Conservation (phyloP, 2,888 invertebrate genomes). For the Magallana nippona region DNA sequence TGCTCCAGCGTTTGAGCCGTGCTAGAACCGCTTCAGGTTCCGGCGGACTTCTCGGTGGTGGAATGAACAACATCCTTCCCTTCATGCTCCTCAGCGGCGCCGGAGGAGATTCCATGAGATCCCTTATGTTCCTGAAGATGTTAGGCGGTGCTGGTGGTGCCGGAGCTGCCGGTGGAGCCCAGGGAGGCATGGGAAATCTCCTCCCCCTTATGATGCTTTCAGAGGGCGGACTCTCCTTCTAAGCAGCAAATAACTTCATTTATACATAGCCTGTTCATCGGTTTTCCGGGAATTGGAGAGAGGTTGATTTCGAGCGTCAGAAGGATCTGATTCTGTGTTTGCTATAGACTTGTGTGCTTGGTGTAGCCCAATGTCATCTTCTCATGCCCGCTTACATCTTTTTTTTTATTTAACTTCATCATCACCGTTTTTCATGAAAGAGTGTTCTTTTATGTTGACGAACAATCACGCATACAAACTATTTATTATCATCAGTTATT, state of each 20-base stretch:
- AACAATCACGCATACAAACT: neutral
- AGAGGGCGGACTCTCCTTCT: conserved; percentile 11
- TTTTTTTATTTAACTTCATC: conserved; percentile 4
- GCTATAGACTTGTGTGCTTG: neutral
- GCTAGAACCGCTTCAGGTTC: neutral
- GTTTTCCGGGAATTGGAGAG: neutral
- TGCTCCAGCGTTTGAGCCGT: neutral
- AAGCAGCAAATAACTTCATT: neutral
- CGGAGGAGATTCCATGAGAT: conserved; percentile 9
- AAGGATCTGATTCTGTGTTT: neutral
- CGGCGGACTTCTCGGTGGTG: neutral
- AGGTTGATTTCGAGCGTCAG: neutral
- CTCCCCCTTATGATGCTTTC: conserved; percentile 10
- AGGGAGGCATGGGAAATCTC: neutral
- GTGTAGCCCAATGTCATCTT: neutral
- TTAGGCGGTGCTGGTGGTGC: neutral
- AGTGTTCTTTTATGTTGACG: neutral
- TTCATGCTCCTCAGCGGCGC: conserved; percentile 20
- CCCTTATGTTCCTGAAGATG: neutral
- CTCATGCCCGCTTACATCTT: neutral
- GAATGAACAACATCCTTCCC: neutral
- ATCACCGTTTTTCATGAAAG: neutral
- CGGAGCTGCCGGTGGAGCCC: neutral
- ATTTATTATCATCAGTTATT: neutral
- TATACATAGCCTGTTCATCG: neutral